These are phyloP conservation scores for Maniola hyperantus DNA, from an alignment of 2,888 invertebrate genomes.

Conservation along the genomic window DNA sequence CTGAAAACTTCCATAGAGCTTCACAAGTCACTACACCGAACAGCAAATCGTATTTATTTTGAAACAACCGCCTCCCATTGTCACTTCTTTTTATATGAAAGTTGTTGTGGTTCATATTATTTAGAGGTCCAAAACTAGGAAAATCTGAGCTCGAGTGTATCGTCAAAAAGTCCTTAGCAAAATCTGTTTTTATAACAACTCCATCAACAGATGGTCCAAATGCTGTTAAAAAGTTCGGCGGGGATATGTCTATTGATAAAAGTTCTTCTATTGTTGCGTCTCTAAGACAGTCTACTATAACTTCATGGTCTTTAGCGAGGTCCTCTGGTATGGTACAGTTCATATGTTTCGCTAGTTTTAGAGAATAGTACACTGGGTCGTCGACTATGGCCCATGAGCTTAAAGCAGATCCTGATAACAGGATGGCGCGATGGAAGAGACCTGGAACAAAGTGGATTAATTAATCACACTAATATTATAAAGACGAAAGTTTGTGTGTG, in stretches of 20 bases:
- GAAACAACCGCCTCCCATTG: constrained; percentile 82
- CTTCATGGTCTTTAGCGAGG: constrained; percentile 90
- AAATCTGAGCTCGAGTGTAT: constrained; percentile 86
- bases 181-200: constrained; percentile 94
- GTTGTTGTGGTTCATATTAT: constrained; percentile 80
- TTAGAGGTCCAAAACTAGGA: constrained; percentile 83
- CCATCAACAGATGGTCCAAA: constrained; percentile 98
- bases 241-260: constrained; percentile 88
- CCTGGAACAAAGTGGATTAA: constrained; percentile 73
- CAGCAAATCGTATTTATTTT: constrained; percentile 90
- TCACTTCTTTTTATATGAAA: constrained; percentile 84
- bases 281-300: constrained; percentile 92
- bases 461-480: too few relatives aligned
- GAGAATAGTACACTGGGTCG: constrained; percentile 91
- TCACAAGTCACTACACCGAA: constrained; percentile 96
- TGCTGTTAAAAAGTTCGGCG: constrained; percentile 91
- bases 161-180: constrained; percentile 90
- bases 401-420: constrained; percentile 93
- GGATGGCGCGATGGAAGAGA: constrained; percentile 92
- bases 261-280: constrained; percentile 89
- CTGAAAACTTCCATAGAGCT: constrained; percentile 95
- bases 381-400: constrained; percentile 96
- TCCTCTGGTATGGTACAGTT: constrained; percentile 93
- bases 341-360: constrained; percentile 90
- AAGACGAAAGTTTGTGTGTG: too few relatives aligned